Base-by-base conservation (phyloP, 2,888 invertebrate species). In the Amphipyra berbera region DNA sequence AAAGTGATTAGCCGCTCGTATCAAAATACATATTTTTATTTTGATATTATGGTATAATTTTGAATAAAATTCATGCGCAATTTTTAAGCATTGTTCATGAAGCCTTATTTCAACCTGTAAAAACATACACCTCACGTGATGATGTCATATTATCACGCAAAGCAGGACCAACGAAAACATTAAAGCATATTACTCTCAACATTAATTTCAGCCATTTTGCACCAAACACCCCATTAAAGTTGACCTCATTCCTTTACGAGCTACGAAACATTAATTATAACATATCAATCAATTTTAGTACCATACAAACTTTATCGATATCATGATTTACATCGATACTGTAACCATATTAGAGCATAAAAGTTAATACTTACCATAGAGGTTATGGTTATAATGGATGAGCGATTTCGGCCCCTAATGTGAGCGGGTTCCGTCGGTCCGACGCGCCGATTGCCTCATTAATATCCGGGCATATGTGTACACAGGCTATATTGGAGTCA, bases 381-480 rank as follows among this genome's bases (percentile, higher is more conserved):
- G 61, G 70, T 86, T 85, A 86, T 83, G 82, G 81, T 80, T 81
- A 82, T 89, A 89, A 90, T 88, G 82, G 84, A 85, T 83, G 82
- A 82, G 73, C 79, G 83, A 83, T 84, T 85, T 81, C 79, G 78
- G 63, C 62, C 80, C 77, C 81, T 84, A 85, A 85, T 84, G 84
- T 78, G 85, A 83, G 84, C 83, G 82, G 82, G 82, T 84, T 85
- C 83, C 85, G 82, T 66, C 68, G 79, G 80, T 73, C 79, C 77
- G 81, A 69, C 73, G 83, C 84, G 84, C 77, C 86, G 86, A 89
- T 90, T 88, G 88, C 85, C 89, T 90, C 90, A 90, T 92, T 90
- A 91, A 90, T 91, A 89, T 88, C 90, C 88, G 87, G 85, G 77
- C 82, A 81, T 84, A 85, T 87, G 83, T 88, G 82, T 84, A 82